A percentile compares a stretch with the other conserved stretches of the same genome.
phyloP scores from a whole-genome alignment of 2,888 invertebrate species.

The Drosophila rellima region DNA sequence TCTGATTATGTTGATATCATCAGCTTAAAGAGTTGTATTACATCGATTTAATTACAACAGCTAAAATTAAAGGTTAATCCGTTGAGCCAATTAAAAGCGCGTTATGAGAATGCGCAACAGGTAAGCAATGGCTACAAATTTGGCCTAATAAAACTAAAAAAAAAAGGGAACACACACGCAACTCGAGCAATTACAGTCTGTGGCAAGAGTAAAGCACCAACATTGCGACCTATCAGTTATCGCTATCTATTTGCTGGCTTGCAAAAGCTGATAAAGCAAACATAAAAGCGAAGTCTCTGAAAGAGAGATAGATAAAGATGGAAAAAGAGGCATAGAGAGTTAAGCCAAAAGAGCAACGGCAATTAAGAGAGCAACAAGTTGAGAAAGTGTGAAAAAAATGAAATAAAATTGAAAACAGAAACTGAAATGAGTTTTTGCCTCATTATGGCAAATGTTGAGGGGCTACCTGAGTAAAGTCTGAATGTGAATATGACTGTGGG shows the following conservation, averaged over 20 bases:
- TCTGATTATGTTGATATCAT: conserved; percentile 25
- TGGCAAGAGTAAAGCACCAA: conserved; percentile 8
- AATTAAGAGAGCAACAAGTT: conserved; percentile 63
- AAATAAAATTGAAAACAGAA: conserved; percentile 38
- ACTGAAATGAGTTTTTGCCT: conserved; percentile 55
- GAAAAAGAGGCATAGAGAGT: conserved; percentile 22
- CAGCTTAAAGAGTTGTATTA: background rate
- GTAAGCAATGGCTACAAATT: conserved; percentile 54
- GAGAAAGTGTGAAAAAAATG: conserved; percentile 41
- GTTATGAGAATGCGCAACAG: conserved; percentile 70
- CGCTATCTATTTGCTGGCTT: conserved; percentile 67
- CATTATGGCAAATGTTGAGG: conserved; percentile 57
- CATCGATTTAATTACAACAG: conserved; percentile 22
- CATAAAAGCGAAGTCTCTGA: conserved; percentile 8
- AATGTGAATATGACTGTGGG: conserved; percentile 4
- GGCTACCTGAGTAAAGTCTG: conserved; percentile 37
- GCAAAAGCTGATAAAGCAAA: conserved; percentile 77
- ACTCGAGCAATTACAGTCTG: conserved; percentile 16
- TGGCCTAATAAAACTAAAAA: conserved; percentile 62
- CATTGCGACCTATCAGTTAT: conserved; percentile 56
- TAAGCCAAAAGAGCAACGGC: conserved; percentile 36
- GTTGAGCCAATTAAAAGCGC: conserved; percentile 62
- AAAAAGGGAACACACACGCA: conserved; percentile 43
- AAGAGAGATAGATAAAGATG: conserved; percentile 36
- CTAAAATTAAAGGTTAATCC: conserved; percentile 17